phyloP scores from a whole-genome alignment of 2,888 invertebrate species.

The Ferdinandea cuprea region DNA sequence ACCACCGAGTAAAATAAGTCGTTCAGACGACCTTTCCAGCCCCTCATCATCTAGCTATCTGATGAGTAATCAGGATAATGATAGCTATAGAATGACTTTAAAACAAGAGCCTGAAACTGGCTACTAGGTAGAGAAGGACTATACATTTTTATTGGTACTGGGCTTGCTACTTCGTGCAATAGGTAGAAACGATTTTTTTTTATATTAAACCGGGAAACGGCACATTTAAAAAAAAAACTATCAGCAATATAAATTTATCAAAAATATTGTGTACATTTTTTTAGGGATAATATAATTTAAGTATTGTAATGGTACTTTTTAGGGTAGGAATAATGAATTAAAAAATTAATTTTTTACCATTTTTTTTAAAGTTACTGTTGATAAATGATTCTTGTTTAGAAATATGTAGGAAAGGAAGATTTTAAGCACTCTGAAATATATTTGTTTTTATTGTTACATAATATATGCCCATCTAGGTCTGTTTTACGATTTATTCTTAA shows the following conservation, averaged over 20 bases:
- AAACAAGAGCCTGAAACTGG: slow-evolving; percentile 83
- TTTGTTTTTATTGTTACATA: slow-evolving; percentile 60
- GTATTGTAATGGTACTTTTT: slow-evolving; percentile 41
- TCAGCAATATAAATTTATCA: slow-evolving; percentile 26
- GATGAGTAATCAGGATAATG: slow-evolving; percentile 78
- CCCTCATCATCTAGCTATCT: slow-evolving; percentile 76
- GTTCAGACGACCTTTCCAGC: slow-evolving; percentile 78
- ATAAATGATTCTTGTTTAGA: slow-evolving; percentile 36
- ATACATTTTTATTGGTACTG: slow-evolving; percentile 60
- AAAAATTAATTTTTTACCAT: slow-evolving; percentile 47
- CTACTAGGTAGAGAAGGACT: slow-evolving; percentile 77
- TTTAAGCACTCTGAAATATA: slow-evolving; percentile 39
- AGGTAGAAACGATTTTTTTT: slow-evolving; percentile 39
- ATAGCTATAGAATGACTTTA: slow-evolving; percentile 81
- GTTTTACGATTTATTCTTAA: background rate
- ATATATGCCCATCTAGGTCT: background rate
- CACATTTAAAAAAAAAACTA: slow-evolving; percentile 33
- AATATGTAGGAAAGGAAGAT: slow-evolving; percentile 30
- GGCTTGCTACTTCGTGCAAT: slow-evolving; percentile 71
- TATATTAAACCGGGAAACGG: slow-evolving; percentile 53
- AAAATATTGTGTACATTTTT: slow-evolving; percentile 28
- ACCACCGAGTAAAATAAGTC: slow-evolving; percentile 80
- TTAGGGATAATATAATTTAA: slow-evolving; percentile 42
- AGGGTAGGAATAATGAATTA: slow-evolving; percentile 52
- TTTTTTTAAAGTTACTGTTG: slow-evolving; percentile 59